Evolutionary conservation across 2,113 vertebrate genomes (phyloP), one percentile per base, ranked within the genome.

Genomic region (Ellobius talpinus): DNA sequence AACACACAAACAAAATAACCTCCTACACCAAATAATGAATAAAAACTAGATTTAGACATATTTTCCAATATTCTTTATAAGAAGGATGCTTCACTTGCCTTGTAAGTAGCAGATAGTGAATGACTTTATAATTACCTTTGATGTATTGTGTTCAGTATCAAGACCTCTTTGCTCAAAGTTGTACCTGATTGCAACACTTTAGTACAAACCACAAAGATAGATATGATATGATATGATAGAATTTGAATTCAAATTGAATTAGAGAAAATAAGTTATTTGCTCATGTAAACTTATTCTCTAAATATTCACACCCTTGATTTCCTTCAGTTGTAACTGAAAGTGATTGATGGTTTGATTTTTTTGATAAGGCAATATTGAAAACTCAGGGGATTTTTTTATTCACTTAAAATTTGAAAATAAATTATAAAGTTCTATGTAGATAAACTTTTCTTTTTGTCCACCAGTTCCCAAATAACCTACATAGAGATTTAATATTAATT

Each of bases 301-400:
- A 97, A 87, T 94, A 97, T 82, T 87, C 63, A 91, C 12, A 96
- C 84, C 39, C 2, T 92, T 87, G 47, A 14, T 84, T 92, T 96
- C 45, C 63, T 42, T 47, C 47, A 94, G 3, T 33, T 86, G 29
- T 79, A 81, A 13, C 2, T 81, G 42, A 89, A 91, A 92, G 42
- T 58, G 66, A 42, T 21, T 24, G 2, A 65, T 65, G 10, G 1
- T 45, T 94, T 92, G 16, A 73, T 55, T 63, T 93, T 68, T 50
- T 19, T 70, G 24, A 93, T 55, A 90, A 87, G 87, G 39, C 95
- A 63, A 10, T 96, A 7, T 33, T 96, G 78, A 68, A 0, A 97
- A 90, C 17, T 92, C 87, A 82, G 63, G 2, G 1, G 72, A 61
- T 73, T 7, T 72, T 31, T 10, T 70, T 31, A 47, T 61, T 87